Evolutionary conservation across 2,113 vertebrate genomes (phyloP).

Genomic region (Burhinus oedicnemus): DNA sequence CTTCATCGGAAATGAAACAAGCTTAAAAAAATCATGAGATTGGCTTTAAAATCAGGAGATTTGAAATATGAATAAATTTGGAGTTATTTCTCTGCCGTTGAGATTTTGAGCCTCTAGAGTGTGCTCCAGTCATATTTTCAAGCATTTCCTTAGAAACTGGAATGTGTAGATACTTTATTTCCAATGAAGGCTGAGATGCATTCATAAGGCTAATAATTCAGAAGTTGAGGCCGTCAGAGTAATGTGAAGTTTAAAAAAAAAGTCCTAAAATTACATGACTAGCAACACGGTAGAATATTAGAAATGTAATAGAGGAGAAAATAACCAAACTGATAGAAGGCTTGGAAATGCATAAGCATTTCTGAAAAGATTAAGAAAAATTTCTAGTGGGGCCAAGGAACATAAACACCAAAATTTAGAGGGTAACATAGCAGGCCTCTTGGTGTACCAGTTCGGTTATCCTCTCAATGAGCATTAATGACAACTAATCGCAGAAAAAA

Average conservation of each 20-base stretch:
- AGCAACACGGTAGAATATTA: neutral
- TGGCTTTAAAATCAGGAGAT: neutral
- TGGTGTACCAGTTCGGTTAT: neutral
- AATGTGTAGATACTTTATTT: neutral
- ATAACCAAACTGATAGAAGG: neutral
- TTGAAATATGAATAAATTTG: neutral
- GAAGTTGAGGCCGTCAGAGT: neutral
- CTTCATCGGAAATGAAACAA: neutral
- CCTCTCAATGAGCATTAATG: neutral
- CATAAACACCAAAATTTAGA: neutral
- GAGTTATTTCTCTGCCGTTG: constrained; percentile 27
- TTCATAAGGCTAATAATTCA: neutral
- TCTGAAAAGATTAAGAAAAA: neutral
- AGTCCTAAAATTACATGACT: neutral
- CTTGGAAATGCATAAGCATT: neutral
- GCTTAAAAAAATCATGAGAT: neutral
- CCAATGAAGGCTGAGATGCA: neutral
- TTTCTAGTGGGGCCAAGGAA: neutral
- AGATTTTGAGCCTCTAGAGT: constrained; percentile 69
- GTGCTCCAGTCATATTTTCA: constrained; percentile 70
- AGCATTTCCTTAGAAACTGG: constrained; percentile 14
- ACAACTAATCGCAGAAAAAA: neutral
- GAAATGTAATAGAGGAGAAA: neutral
- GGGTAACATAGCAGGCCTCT: neutral
- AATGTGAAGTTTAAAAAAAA: neutral